Base-by-base conservation (phyloP, 2,797 vertebrate genomes). In the Sebastes miniatus region DNA sequence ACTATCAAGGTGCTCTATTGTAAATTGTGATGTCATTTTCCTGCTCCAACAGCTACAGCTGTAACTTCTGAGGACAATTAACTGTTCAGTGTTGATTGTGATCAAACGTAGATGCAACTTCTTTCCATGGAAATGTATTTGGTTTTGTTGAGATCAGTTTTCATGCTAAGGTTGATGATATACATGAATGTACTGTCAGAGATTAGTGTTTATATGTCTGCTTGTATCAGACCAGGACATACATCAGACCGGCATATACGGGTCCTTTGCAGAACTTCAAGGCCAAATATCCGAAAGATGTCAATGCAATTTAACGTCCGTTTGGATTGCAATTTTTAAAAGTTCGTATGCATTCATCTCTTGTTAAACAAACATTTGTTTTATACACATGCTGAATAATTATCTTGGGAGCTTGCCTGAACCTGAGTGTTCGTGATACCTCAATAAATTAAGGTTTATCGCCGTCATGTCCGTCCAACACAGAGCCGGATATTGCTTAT, bases 391-490 rank as follows among this genome's bases (percentile, higher is more conserved):
- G 13, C 39, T 18, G 0, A 47, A 47, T 47, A 47, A 47, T 47
- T 0, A 47, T 20, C 7, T 47, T 47, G 43, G 16, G 43, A 18
- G 7, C 0, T 47, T 47, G 43, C 43, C 43, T 20, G 43, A 47
- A 47, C 16, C 43, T 47, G 43, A 18, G 16, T 18, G 16, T 18
- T 47, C 7, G 7, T 18, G 16, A 47, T 18, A 47, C 43, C 43
- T 47, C 0, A 47, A 47, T 47, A 47, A 43, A 47, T 0, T 47
- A 18, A 47, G 16, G 43, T 18, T 20, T 0, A 47, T 47, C 1
- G 3, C 16, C 16, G 43, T 18, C 43, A 47, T 47, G 43, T 0
- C 16, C 29, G 29, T 0, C 43, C 43, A 47, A 47, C 16, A 18
- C 43, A 18, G 43, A 0, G 43, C 43, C 7, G 16, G 43, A 47